Base-by-base conservation (phyloP, 2,797 vertebrate species). In the Myotis myotis region DNA sequence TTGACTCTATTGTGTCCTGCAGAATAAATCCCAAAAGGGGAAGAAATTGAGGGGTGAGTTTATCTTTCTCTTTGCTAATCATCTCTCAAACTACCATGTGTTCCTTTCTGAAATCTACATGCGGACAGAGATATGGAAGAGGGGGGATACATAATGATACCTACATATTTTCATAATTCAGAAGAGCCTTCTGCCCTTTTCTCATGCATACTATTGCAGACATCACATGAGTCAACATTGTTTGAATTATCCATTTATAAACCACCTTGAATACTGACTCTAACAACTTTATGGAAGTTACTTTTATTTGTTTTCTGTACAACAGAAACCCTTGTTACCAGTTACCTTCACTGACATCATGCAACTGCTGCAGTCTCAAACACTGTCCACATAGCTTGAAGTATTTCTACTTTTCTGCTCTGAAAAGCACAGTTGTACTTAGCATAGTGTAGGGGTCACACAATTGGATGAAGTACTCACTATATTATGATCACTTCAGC, bases 401-500 rank as follows among this genome's bases (percentile, higher is more conserved):
- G 5, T 70, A 66, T n/a, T 80, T 92, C 41, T 60, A 64, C 16
- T 85, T 70, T 66, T 89, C 51, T 71, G 74, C 91, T 92, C 25
- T 91, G 95, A 93, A 84, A 95, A 96, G 76, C 75, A 38, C 33
- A 84, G 33, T 55, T 86, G 41, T 90, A 76, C 81, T 97, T 91
- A 96, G 81, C 94, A 94, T 90, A 71, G 94, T 95, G 75, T 96
- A 89, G 38, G 66, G 96, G 96, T 96, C 95, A 93, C 33, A 87
- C 66, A n/a, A 64, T 78, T 86, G 93, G 82, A 97, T 96, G 81
- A 96, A 86, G 74, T 92, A 70, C 44, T 96, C 93, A 91, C 87
- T 96, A 78, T 97, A 96, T 97, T 96, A 93, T 97, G 97, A 96
- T 96, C 94, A 87, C 88, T 95, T 92, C 96, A 96, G 75, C 82